Percentiles rank a stretch among this genome's conserved stretches.
Conservation (phyloP, 1,140 invertebrate species). For the Drosophila sproati region DNA sequence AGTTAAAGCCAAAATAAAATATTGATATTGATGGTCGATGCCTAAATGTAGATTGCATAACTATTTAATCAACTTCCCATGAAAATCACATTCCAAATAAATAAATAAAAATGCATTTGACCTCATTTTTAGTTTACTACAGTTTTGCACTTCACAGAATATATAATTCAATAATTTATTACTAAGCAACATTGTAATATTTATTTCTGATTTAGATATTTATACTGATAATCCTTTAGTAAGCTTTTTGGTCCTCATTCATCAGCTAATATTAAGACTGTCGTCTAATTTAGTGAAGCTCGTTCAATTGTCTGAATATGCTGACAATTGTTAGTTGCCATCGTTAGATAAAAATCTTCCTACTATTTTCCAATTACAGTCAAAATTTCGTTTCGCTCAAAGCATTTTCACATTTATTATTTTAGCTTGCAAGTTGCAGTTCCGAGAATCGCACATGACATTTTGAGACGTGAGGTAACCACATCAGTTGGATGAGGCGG, state of each 20-base stretch:
- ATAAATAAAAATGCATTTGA: not conserved
- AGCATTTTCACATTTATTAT: not conserved
- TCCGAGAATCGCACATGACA: conserved; percentile 3
- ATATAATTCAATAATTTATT: too few species aligned
- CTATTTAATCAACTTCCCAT: not conserved
- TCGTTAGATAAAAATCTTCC: not conserved
- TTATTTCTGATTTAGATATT: too few species aligned
- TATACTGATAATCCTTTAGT: too few species aligned
- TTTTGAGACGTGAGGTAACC: conserved; percentile 25
- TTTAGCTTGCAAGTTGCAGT: conserved; percentile 2
- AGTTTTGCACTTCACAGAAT: too few species aligned
- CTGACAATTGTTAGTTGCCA: not conserved
- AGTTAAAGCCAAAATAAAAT: not conserved
- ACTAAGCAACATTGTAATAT: too few species aligned
- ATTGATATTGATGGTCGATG: not conserved
- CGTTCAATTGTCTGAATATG: not conserved
- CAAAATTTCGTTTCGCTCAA: not conserved
- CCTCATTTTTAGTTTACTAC: too few species aligned
- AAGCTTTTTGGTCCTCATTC: too few species aligned
- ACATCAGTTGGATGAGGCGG: not conserved
- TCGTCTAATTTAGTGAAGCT: not conserved
- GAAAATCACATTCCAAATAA: not conserved
- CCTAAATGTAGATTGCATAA: not conserved
- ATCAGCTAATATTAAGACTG: not conserved
- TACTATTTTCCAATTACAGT: not conserved